phyloP scores from a whole-genome alignment of 2,113 vertebrate species.

The Cyanistes caeruleus region DNA sequence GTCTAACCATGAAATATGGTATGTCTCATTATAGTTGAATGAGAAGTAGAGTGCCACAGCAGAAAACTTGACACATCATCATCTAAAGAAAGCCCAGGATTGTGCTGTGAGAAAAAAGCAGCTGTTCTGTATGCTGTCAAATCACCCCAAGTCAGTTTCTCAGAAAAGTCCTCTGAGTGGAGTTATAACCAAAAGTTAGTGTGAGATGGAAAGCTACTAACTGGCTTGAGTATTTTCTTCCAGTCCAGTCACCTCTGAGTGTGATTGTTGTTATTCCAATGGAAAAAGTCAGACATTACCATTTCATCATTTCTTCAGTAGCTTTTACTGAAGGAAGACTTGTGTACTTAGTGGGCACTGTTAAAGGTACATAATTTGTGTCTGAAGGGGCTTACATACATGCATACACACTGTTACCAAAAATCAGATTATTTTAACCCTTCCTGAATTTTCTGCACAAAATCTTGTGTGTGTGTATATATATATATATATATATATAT shows the following conservation, averaged over 20 bases:
- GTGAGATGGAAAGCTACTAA: background rate
- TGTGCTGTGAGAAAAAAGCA: background rate
- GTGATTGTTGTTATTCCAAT: background rate
- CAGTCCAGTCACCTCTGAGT: background rate
- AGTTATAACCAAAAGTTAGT: background rate
- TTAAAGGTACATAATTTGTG: background rate
- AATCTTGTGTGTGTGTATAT: too few relatives aligned
- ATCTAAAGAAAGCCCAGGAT: background rate
- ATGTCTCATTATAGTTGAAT: background rate
- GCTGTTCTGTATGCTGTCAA: background rate
- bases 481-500: too few relatives aligned
- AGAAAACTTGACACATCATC: background rate
- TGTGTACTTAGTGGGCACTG: background rate
- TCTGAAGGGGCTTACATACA: background rate
- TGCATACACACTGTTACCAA: background rate
- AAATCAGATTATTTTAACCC: background rate
- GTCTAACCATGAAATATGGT: background rate
- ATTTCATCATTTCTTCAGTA: background rate
- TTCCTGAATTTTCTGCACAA: background rate
- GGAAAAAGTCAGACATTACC: background rate
- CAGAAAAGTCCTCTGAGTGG: background rate
- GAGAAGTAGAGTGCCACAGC: background rate
- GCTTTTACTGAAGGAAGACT: background rate
- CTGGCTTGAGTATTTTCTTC: background rate
- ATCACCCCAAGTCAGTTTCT: background rate